A percentile compares a stretch with the other conserved stretches of the same genome.
Evolutionary conservation across 2,888 invertebrate genomes (phyloP).

Genomic region (Dysmachus trigonus): DNA sequence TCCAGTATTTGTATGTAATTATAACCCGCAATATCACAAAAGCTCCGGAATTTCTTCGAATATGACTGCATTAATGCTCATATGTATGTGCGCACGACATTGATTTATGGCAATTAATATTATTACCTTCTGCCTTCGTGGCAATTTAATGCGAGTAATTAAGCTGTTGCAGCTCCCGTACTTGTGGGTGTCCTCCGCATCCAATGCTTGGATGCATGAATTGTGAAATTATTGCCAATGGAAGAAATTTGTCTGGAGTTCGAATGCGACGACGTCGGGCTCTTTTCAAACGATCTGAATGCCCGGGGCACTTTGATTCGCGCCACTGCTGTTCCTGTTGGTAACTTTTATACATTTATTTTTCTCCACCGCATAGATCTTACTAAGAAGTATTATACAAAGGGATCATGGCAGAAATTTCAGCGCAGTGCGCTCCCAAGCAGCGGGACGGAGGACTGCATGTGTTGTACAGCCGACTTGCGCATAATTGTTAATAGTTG

Average conservation of each 20-base stretch:
- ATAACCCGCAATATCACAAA: neutral
- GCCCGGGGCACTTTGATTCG: neutral
- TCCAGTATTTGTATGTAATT: neutral
- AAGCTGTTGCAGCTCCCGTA: neutral
- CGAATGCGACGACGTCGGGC: neutral
- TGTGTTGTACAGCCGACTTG: neutral
- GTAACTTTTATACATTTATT: neutral
- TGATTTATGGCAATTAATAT: neutral
- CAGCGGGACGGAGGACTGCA: neutral
- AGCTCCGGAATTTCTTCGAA: neutral
- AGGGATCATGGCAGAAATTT: neutral
- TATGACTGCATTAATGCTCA: neutral
- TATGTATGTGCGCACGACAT: neutral
- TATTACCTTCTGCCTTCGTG: neutral
- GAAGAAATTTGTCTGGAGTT: neutral
- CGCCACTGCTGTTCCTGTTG: neutral
- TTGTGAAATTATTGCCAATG: neutral
- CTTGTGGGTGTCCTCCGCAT: neutral
- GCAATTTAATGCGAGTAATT: neutral
- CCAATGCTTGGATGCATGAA: neutral
- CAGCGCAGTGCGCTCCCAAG: neutral
- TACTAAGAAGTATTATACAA: neutral
- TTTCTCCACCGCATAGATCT: neutral
- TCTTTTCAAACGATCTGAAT: neutral
- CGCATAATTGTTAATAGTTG: conserved; percentile 28